These are phyloP conservation scores for Equus quagga DNA, from an alignment of 2,113 vertebrate species.

Conservation along the genomic window DNA sequence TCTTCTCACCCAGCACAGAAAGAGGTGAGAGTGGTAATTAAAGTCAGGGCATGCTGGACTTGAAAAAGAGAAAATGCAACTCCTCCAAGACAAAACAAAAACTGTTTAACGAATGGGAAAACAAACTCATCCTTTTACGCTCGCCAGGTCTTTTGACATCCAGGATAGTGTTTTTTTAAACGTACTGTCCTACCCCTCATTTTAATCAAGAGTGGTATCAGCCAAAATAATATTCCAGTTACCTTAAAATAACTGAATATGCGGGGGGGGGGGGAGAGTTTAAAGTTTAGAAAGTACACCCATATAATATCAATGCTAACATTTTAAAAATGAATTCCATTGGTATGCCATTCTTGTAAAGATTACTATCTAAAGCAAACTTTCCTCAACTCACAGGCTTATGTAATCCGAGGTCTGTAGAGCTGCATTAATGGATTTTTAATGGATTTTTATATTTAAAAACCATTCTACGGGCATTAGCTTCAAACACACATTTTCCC, in stretches of 20 bases:
- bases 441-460: background rate
- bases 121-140: background rate
- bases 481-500: background rate
- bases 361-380: background rate
- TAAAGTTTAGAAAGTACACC: background rate
- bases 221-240: background rate
- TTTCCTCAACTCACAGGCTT: background rate
- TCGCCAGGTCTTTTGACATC: background rate
- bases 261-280: background rate
- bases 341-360: background rate
- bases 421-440: background rate
- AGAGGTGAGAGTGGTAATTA: conserved; percentile 43
- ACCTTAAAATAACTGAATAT: background rate
- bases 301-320: background rate
- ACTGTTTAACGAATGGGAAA: background rate
- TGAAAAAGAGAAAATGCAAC: background rate
- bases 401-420: background rate
- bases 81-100: background rate
- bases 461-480: background rate
- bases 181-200: background rate
- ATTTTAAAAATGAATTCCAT: background rate
- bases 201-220: conserved; percentile 6
- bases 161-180: background rate
- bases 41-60: background rate
- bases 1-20: conserved; percentile 43